Evolutionary conservation across 2,888 invertebrate genomes (phyloP).

Genomic region (Zygaena filipendulae): DNA sequence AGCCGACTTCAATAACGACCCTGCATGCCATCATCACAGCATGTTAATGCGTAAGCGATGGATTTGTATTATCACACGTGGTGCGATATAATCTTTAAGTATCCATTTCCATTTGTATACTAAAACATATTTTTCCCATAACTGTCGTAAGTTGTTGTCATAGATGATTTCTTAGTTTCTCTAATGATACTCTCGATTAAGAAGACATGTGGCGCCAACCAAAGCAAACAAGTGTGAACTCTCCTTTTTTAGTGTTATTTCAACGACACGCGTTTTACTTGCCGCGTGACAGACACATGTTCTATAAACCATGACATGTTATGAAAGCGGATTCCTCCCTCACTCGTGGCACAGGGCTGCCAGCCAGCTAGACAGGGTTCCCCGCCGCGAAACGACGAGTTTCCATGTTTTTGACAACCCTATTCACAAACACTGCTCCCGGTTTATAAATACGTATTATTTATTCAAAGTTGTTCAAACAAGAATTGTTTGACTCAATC

Average conservation of each 20-base stretch:
- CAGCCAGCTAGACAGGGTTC: conserved; percentile 18
- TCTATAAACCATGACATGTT: conserved; percentile 32
- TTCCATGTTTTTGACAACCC: conserved; percentile 43
- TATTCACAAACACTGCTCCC: conserved; percentile 29
- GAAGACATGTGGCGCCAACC: conserved; percentile 21
- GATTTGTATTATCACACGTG: no score
- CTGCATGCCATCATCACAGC: no score
- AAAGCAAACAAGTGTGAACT: conserved; percentile 10
- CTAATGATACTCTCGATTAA: conserved; percentile 22
- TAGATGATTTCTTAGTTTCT: conserved; percentile 9
- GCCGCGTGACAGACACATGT: conserved; percentile 34
- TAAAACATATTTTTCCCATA: no score
- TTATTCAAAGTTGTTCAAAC: conserved; percentile 19
- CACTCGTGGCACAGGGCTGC: conserved; percentile 23
- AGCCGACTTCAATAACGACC: no score
- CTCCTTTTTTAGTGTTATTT: conserved; percentile 23
- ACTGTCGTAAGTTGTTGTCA: no score
- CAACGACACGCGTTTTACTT: conserved; percentile 21
- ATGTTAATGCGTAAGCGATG: no score
- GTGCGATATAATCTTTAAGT: no score
- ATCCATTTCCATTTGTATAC: no score
- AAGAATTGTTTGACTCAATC: no score
- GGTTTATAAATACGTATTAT: conserved; percentile 25
- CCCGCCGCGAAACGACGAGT: conserved; percentile 26
- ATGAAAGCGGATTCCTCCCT: conserved; percentile 27